Conservation (phyloP, 2,888 invertebrate genomes). For the Cerceris ruficornis region DNA sequence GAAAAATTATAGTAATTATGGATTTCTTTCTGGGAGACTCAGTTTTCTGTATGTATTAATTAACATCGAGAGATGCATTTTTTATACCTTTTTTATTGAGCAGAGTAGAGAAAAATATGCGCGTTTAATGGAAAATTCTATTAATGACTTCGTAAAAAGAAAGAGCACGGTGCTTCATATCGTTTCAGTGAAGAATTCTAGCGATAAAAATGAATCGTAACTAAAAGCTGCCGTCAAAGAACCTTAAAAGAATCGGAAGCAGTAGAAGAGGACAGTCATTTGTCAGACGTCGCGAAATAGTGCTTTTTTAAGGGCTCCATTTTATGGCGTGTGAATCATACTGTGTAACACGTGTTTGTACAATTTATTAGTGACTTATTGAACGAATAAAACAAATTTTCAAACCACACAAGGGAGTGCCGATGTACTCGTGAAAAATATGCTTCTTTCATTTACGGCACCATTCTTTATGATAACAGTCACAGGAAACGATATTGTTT, state of each 20-base stretch:
- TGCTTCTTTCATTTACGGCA: no score
- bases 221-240: slow-evolving; percentile 16
- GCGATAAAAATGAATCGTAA: background rate
- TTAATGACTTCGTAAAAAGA: background rate
- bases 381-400: background rate
- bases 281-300: slow-evolving; percentile 24
- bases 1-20: background rate
- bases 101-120: background rate
- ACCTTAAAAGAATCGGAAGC: slow-evolving; percentile 15
- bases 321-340: background rate
- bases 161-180: no score
- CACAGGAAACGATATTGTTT: no score
- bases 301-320: background rate
- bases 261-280: slow-evolving; percentile 39
- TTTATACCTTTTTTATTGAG: background rate
- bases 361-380: background rate
- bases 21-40: no score
- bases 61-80: no score
- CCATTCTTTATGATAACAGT: no score
- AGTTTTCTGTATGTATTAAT: background rate
- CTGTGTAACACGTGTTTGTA: background rate
- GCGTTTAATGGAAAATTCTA: background rate
- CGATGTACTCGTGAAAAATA: no score
- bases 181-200: background rate
- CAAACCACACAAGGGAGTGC: background rate